Conservation (phyloP, 2,113 vertebrate genomes). For the Gopherus evgoodei region DNA sequence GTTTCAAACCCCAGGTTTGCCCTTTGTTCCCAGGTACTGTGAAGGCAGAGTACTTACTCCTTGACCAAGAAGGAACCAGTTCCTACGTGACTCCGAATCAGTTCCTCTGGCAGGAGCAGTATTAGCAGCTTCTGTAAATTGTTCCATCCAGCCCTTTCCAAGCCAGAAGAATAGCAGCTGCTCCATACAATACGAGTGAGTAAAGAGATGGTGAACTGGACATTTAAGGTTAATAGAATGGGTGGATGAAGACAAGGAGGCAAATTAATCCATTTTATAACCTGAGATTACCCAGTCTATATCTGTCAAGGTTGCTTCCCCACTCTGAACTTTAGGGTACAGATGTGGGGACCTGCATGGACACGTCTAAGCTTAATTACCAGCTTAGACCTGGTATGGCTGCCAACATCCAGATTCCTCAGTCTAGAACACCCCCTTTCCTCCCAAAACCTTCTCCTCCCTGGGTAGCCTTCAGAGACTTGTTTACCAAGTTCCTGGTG, state of each 20-base stretch:
- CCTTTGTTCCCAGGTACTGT: not conserved
- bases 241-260: not conserved
- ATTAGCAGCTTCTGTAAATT: not conserved
- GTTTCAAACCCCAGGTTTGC: not conserved
- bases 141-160: not conserved
- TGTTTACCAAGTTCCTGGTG: too few species aligned
- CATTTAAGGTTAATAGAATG: not conserved
- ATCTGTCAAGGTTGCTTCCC: not conserved
- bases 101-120: not conserved
- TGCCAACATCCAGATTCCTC: too few species aligned
- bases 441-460: too few species aligned
- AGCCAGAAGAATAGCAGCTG: not conserved
- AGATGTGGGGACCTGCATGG: too few species aligned
- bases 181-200: not conserved
- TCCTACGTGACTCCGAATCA: not conserved
- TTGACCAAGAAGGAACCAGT: not conserved
- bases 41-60: not conserved
- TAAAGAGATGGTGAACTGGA: not conserved
- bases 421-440: too few species aligned
- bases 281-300: not conserved
- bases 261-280: not conserved
- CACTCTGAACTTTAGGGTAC: too few species aligned
- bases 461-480: too few species aligned
- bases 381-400: too few species aligned
- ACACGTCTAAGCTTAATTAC: too few species aligned